Conservation (phyloP, 2,888 invertebrate genomes). For the Pteria penguin region DNA sequence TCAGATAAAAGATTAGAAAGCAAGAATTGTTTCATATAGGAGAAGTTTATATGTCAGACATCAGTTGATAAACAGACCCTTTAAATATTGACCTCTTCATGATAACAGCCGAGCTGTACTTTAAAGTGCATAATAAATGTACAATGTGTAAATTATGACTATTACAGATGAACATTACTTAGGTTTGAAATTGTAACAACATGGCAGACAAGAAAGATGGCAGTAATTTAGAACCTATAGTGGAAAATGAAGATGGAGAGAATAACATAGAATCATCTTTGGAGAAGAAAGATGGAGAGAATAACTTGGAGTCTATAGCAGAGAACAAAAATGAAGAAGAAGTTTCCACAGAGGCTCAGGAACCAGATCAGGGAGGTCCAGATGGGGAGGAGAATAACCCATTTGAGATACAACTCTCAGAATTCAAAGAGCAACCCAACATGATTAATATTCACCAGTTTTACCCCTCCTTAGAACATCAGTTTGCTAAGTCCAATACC, state of each 20-base stretch:
- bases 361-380: not conserved
- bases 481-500: conserved; percentile 57
- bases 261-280: not conserved
- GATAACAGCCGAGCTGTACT: too few species aligned
- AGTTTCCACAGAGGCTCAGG: not conserved
- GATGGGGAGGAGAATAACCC: conserved; percentile 10
- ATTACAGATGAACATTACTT: too few species aligned
- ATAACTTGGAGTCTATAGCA: not conserved
- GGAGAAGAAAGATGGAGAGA: not conserved
- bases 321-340: not conserved
- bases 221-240: conserved; percentile 13
- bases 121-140: too few species aligned
- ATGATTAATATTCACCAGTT: conserved; percentile 74
- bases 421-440: conserved; percentile 43
- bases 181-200: too few species aligned
- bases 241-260: not conserved
- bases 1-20: too few species aligned
- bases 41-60: too few species aligned
- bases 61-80: too few species aligned
- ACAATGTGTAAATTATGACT: too few species aligned
- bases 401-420: conserved; percentile 53
- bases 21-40: too few species aligned
- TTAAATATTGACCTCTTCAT: too few species aligned
- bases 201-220: conserved; percentile 16
- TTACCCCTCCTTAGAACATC: conserved; percentile 67